Percentiles rank a stretch among this genome's conserved stretches.
Evolutionary conservation across 2,888 invertebrate genomes (phyloP).

Genomic region (Acheta domesticus): DNA sequence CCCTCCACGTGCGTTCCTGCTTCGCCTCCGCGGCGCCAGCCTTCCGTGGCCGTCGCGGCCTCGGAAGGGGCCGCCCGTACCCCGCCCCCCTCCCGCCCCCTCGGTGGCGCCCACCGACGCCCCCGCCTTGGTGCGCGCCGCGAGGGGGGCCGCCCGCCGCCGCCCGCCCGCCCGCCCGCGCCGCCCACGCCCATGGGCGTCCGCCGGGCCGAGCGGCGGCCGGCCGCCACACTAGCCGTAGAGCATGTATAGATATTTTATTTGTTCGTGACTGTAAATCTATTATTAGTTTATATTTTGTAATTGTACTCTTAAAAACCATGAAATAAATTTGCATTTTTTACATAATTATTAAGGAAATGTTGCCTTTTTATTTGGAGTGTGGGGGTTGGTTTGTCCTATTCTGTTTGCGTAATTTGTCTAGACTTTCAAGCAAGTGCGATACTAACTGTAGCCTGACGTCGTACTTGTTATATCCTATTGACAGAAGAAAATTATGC

Average conservation of each 20-base stretch:
- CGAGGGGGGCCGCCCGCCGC: neutral
- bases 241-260: conserved; percentile 5
- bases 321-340: conserved; percentile 1
- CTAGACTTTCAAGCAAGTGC: no score
- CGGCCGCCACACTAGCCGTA: neutral
- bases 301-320: neutral
- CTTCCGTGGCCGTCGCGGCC: no score
- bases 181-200: neutral
- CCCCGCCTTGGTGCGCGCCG: neutral
- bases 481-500: no score
- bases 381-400: no score
- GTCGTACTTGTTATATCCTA: no score
- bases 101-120: neutral
- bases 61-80: neutral
- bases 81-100: neutral
- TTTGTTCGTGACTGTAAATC: neutral
- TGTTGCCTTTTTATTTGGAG: neutral
- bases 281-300: conserved; percentile 10
- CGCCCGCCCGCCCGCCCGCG: neutral
- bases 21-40: no score
- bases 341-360: neutral
- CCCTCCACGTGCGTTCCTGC: no score
- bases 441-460: no score
- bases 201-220: neutral
- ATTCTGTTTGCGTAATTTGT: no score